A percentile compares a stretch with the other conserved stretches of the same genome.
phyloP scores from a whole-genome alignment of 2,888 invertebrate genomes.

The Cerastis leucographa region DNA sequence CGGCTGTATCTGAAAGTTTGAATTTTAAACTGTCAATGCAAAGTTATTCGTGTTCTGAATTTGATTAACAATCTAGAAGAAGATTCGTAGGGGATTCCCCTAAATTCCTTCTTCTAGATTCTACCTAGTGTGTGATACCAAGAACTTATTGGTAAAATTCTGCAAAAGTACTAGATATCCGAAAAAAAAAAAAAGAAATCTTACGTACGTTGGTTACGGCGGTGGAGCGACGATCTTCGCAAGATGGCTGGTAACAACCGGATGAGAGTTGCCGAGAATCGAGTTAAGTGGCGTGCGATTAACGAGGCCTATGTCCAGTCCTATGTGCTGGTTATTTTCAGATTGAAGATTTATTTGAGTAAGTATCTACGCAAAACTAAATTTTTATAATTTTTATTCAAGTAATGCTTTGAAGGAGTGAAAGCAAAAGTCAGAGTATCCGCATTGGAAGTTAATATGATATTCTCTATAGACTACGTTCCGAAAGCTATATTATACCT shows the following conservation, averaged over 20 bases:
- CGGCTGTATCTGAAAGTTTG: conserved; percentile 29
- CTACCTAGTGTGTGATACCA: background rate
- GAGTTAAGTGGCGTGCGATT: too few relatives aligned
- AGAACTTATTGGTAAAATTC: background rate
- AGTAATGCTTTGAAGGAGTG: background rate
- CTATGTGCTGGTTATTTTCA: background rate
- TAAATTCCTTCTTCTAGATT: too few relatives aligned
- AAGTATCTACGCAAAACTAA: background rate
- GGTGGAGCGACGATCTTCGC: too few relatives aligned
- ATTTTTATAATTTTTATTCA: background rate
- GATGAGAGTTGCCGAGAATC: too few relatives aligned
- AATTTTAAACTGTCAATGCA: conserved; percentile 54
- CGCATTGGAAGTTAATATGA: background rate
- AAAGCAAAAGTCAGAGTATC: background rate
- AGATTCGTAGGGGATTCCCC: background rate
- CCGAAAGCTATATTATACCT: background rate
- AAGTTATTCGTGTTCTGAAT: conserved; percentile 38
- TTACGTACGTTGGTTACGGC: too few relatives aligned
- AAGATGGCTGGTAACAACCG: too few relatives aligned
- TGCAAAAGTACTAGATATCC: background rate
- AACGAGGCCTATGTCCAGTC: too few relatives aligned
- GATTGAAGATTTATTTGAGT: background rate
- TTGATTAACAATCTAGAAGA: conserved; percentile 21
- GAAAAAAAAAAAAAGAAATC: background rate
- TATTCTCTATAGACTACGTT: background rate